These are phyloP conservation scores for Drosophila maculinotata DNA, from an alignment of 2,888 invertebrate genomes.

Conservation along the genomic window DNA sequence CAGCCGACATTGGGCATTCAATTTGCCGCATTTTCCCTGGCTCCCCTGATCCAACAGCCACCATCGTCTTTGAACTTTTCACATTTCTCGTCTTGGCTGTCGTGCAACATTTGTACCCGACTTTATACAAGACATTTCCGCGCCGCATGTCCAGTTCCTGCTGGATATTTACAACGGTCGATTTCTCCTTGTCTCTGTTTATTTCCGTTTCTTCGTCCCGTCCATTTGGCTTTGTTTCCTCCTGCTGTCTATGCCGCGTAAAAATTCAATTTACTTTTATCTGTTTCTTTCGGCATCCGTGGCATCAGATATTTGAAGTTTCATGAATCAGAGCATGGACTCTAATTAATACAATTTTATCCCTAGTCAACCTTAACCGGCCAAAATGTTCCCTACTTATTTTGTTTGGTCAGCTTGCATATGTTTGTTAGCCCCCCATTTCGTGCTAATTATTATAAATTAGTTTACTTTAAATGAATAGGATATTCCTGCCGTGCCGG, in stretches of 20 bases:
- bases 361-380: background rate
- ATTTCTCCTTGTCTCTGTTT: slow-evolving; percentile 51
- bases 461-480: background rate
- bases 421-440: background rate
- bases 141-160: slow-evolving; percentile 74
- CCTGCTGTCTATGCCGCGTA: slow-evolving; percentile 30
- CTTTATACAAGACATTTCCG: slow-evolving; percentile 74
- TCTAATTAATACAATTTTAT: slow-evolving; percentile 52
- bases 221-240: slow-evolving; percentile 45
- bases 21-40: slow-evolving; percentile 57
- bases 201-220: slow-evolving; percentile 36
- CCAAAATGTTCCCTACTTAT: too few species aligned
- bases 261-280: slow-evolving; percentile 66
- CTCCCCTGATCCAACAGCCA: slow-evolving; percentile 8
- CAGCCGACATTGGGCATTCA: slow-evolving; percentile 70
- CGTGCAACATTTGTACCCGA: slow-evolving; percentile 68
- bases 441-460: background rate
- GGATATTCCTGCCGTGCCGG: background rate
- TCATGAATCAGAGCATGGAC: slow-evolving; percentile 53
- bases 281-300: slow-evolving; percentile 47
- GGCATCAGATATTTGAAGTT: slow-evolving; percentile 46
- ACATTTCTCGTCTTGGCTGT: slow-evolving; percentile 66
- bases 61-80: slow-evolving; percentile 72
- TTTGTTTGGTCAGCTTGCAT: background rate
- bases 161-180: slow-evolving; percentile 57